Base-by-base conservation (phyloP, 2,888 invertebrate genomes). In the Scrobipalpa costella region DNA sequence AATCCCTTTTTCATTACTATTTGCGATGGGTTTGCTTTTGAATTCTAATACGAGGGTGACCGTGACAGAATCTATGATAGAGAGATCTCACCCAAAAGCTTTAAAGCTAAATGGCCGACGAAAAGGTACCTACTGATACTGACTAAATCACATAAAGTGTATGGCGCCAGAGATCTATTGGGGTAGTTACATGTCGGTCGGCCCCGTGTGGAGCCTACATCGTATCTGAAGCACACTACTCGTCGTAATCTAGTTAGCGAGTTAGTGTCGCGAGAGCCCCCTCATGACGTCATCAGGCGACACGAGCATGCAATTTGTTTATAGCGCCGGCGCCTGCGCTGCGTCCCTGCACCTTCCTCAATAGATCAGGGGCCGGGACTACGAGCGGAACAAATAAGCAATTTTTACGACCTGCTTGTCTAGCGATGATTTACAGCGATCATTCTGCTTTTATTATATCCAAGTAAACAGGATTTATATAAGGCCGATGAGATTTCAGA, bases 281-380 rank as follows among this genome's bases (percentile, higher is more conserved):
- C 44, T 44, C 44, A 13, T 40, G 13, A 13, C 8, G 44, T 44
- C 66, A 61, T 60, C 61, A 60, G 11, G 2, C 62, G 44, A 40
- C 57, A 63, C 57, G 49, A 38, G 59, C 21, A 21, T 68, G 64
- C 68, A 68, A 69, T 70, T 69, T 70, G 69, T 60, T 68, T 69
- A 67, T 64, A 66, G 64, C 66, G 67, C 61, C 63, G 59, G 15
- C 57, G 62, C 47, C 15, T 40, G 47, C 60, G 60, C 66, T 66
- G 66, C 69, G 65, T 67, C 67, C n/a, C 44, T 44, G 44, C 44
- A 44, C 67, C 67, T 68, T 68, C 65, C 63, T 66, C 67, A 59
- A 47, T 52, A 50, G 57, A 36, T 17, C 44, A 50, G 50, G 50
- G 50, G 9, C 21, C 50, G 11, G 21, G 50, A 17, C 17, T 21